Evolutionary conservation across 2,888 invertebrate species (phyloP).

Genomic region (Euphydryas editha): DNA sequence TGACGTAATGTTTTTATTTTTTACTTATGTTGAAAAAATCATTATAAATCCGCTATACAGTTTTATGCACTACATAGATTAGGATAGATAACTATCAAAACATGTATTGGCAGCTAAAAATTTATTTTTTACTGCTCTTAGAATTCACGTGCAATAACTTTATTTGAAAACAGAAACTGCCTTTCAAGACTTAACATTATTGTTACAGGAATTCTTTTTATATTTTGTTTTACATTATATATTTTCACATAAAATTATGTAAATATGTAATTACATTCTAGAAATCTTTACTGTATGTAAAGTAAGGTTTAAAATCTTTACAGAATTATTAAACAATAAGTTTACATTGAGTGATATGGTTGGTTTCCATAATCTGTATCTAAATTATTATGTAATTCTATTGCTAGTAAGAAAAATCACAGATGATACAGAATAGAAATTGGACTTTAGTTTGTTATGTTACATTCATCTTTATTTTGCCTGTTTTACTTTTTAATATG

Average conservation of each 20-base stretch:
- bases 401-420: too few species aligned
- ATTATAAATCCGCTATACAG: neutral
- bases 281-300: neutral
- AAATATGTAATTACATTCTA: neutral
- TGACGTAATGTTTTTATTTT: slow-evolving; percentile 4
- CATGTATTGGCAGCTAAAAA: neutral
- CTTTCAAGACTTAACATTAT: slow-evolving; percentile 3
- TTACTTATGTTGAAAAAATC: neutral
- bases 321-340: neutral
- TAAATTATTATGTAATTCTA: too few species aligned
- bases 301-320: neutral
- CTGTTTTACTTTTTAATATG: slow-evolving; percentile 10
- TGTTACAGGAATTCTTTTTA: neutral
- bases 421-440: too few species aligned
- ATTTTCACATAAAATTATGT: neutral
- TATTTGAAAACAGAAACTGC: slow-evolving; percentile 20
- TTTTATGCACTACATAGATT: neutral
- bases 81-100: neutral
- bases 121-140: slow-evolving; percentile 1
- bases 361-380: too few species aligned
- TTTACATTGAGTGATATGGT: too few species aligned
- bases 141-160: slow-evolving; percentile 21
- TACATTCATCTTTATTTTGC: slow-evolving; percentile 19
- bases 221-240: neutral
- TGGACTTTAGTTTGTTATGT: slow-evolving; percentile 19